Evolutionary conservation across 1,140 invertebrate species (phyloP).

Genomic region (Cydia pomonella): DNA sequence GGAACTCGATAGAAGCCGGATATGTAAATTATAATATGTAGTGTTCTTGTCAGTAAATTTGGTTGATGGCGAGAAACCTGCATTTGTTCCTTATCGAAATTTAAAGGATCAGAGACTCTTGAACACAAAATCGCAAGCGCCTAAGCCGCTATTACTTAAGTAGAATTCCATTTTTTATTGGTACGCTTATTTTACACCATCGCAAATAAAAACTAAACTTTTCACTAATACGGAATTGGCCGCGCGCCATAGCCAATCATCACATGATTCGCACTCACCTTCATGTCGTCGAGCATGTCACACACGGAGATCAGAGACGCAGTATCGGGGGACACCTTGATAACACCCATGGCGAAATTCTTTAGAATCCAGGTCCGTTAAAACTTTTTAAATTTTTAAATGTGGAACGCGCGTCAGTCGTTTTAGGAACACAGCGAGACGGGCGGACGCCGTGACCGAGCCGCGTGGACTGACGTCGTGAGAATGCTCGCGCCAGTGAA

Average conservation of each 20-base stretch:
- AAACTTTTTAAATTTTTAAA: slow-evolving; percentile 46
- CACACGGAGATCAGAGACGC: slow-evolving; percentile 71
- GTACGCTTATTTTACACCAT: neutral
- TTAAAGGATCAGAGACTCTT: no score
- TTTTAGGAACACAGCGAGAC: slow-evolving; percentile 71
- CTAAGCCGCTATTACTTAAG: no score
- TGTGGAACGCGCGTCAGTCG: slow-evolving; percentile 64
- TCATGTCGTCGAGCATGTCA: slow-evolving; percentile 76
- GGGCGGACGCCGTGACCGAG: slow-evolving; percentile 73
- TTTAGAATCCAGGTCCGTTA: neutral
- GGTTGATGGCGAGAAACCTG: neutral
- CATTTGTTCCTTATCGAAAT: no score
- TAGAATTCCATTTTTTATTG: no score
- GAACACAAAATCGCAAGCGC: no score
- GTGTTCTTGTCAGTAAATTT: neutral
- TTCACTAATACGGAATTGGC: slow-evolving; percentile 61
- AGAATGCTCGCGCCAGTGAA: slow-evolving; percentile 65
- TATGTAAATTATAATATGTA: neutral
- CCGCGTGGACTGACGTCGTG: slow-evolving; percentile 70
- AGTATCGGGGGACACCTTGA: slow-evolving; percentile 73
- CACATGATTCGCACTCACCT: slow-evolving; percentile 70
- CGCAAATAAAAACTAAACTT: slow-evolving; percentile 54
- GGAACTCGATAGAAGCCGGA: neutral
- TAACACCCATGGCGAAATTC: slow-evolving; percentile 67
- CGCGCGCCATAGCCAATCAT: slow-evolving; percentile 50